Conservation (phyloP, 1,140 invertebrate genomes). For the Anoplolepis gracilipes region DNA sequence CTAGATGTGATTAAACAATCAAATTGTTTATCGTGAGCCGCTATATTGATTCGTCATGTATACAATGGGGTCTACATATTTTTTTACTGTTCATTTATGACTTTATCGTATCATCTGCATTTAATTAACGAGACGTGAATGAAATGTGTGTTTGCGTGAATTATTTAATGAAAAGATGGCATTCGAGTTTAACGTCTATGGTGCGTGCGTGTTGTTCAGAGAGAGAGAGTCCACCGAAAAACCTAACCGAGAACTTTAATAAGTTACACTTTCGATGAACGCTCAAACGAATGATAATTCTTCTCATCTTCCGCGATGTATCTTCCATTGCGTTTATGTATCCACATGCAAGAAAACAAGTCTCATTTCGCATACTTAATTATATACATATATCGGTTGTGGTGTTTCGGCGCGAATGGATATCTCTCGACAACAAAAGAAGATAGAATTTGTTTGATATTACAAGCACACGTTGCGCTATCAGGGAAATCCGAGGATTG, state of each 20-base stretch:
- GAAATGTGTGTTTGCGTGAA: conserved; percentile 33
- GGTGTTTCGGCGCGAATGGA: conserved; percentile 31
- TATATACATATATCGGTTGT: neutral
- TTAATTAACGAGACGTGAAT: conserved; percentile 60
- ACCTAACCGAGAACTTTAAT: conserved; percentile 15
- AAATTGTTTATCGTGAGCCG: neutral
- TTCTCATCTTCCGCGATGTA: conserved; percentile 72
- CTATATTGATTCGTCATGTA: conserved; percentile 18
- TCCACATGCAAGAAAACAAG: neutral
- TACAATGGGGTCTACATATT: conserved; percentile 42
- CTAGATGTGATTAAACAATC: neutral
- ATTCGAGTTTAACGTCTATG: neutral
- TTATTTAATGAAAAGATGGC: neutral
- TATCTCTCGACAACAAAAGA: neutral
- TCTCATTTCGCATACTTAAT: conserved; percentile 22
- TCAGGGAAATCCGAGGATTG: conserved; percentile 68
- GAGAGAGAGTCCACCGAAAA: conserved; percentile 7
- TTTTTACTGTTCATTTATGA: conserved; percentile 67
- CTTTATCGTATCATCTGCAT: conserved; percentile 65
- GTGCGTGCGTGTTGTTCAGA: conserved; percentile 38
- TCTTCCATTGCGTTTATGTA: conserved; percentile 76
- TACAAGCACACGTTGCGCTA: conserved; percentile 61
- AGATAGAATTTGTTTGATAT: conserved; percentile 53
- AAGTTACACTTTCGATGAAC: conserved; percentile 22
- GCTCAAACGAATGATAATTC: conserved; percentile 49